Percentiles rank a stretch among this genome's conserved stretches.
phyloP scores from a whole-genome alignment of 2,888 invertebrate genomes.

The Lottia scabra region DNA sequence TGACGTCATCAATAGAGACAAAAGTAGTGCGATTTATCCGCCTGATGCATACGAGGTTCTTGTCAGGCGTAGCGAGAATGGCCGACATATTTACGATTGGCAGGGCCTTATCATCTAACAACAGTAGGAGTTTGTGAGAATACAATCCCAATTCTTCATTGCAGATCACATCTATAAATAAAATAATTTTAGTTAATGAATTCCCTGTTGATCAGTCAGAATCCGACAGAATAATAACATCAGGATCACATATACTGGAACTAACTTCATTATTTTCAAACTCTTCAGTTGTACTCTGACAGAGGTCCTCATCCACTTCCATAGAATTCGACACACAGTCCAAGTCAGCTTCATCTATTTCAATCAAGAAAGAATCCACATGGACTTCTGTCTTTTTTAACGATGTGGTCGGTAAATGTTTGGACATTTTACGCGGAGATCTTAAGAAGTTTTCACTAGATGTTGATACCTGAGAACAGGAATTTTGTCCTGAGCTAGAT shows the following conservation, averaged over 20 bases:
- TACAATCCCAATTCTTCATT: no score
- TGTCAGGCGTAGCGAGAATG: no score
- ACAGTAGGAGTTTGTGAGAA: no score
- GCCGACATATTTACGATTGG: no score
- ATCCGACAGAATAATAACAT: constrained; percentile 37
- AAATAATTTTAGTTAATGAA: no score
- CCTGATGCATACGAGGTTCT: no score
- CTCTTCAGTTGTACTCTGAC: neutral
- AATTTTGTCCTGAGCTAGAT: no score
- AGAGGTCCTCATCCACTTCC: neutral
- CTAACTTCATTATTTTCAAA: neutral
- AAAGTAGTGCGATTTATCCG: no score
- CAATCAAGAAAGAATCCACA: neutral
- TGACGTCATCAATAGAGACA: no score
- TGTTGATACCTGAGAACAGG: neutral
- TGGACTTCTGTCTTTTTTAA: neutral
- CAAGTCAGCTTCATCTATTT: neutral
- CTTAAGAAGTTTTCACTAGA: neutral
- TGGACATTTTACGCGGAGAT: neutral
- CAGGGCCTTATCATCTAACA: no score
- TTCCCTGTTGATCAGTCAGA: constrained; percentile 36
- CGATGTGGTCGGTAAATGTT: neutral
- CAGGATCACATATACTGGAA: constrained; percentile 6
- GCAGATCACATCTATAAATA: no score
- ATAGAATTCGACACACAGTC: neutral